Percentiles rank a stretch among this genome's conserved stretches.
Conservation (phyloP, 2,113 vertebrate species). For the Pangasianodon gigas region DNA sequence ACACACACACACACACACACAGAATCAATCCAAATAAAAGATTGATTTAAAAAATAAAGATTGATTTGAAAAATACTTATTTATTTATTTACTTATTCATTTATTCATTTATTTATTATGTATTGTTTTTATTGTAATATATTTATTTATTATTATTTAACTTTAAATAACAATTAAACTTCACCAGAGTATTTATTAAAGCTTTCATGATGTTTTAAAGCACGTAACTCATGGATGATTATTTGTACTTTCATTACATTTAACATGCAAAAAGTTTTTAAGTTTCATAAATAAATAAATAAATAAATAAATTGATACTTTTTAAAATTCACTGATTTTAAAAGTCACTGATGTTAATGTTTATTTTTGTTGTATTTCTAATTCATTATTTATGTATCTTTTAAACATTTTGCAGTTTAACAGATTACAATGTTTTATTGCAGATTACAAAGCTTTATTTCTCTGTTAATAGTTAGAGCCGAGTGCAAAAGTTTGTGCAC, state of each 20-base stretch:
- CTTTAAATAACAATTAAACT: no score
- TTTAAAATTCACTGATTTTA: background rate
- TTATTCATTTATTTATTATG: background rate
- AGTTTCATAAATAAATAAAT: background rate
- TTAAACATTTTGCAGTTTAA: background rate
- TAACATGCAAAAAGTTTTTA: no score
- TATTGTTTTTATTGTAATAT: background rate
- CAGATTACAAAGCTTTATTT: background rate
- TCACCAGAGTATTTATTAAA: background rate
- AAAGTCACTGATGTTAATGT: background rate
- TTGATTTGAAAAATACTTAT: no score
- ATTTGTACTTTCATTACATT: background rate
- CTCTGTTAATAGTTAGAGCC: background rate
- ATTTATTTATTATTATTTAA: background rate
- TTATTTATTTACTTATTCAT: background rate
- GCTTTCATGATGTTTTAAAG: background rate
- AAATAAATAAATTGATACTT: no score
- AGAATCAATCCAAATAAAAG: no score
- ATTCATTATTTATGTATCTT: background rate
- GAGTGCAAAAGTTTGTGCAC: background rate
- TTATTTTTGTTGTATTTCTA: no score
- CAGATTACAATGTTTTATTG: background rate
- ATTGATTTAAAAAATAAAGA: no score
- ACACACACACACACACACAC: no score
- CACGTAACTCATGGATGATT: background rate